Percentiles rank a stretch among this genome's conserved stretches.
Evolutionary conservation across 1,140 invertebrate species (phyloP).

Genomic region (Fopius arisanus): DNA sequence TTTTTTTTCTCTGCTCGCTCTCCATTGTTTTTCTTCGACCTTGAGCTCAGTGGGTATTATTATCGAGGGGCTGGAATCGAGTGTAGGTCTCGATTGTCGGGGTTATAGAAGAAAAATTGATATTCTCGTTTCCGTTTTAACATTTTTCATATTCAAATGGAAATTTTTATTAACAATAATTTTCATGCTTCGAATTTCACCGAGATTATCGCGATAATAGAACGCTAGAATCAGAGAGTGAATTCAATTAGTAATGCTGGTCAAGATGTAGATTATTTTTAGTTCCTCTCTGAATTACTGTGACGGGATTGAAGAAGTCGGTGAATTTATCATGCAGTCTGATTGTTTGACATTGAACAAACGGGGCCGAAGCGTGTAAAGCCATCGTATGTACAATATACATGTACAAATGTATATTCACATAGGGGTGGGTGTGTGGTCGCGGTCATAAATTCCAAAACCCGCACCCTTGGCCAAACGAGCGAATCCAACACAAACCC

Average conservation of each 20-base stretch:
- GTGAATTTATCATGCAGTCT: background rate
- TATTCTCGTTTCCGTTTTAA: too few relatives aligned
- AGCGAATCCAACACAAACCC: constrained; percentile 21
- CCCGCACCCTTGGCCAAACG: constrained; percentile 33
- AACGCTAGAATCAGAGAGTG: too few relatives aligned
- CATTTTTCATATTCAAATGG: too few relatives aligned
- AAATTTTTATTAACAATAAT: too few relatives aligned
- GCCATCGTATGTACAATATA: background rate
- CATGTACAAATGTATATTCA: constrained; percentile 22
- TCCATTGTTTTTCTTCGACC: background rate
- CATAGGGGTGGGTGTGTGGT: constrained; percentile 12
- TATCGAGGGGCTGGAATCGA: background rate
- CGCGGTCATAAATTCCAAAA: constrained; percentile 32
- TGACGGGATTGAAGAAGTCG: too few relatives aligned
- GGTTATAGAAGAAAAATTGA: background rate
- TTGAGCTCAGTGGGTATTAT: background rate
- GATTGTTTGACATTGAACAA: constrained; percentile 15
- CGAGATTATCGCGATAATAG: too few relatives aligned
- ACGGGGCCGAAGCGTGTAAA: constrained; percentile 2
- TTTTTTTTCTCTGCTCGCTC: background rate
- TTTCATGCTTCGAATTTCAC: too few relatives aligned
- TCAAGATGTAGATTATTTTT: too few relatives aligned
- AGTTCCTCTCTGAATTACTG: too few relatives aligned
- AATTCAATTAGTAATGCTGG: too few relatives aligned
- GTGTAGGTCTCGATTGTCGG: background rate